Percentiles rank a stretch among this genome's conserved stretches.
These are phyloP conservation scores for Cryptus viduatorius DNA, from an alignment of 2,888 invertebrate genomes.

Conservation along the genomic window DNA sequence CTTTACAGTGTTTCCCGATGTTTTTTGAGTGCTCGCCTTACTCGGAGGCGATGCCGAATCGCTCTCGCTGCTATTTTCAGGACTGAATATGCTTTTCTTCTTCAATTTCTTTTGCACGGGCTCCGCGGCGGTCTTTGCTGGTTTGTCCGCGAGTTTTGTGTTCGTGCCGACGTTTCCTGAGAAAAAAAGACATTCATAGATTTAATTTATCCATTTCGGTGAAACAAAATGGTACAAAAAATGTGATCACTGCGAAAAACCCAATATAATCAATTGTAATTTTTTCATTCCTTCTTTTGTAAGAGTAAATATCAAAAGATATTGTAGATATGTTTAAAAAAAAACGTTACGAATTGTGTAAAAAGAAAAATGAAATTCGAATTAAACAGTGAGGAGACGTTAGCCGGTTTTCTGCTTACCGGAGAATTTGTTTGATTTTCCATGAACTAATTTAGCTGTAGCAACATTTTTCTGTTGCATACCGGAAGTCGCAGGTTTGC, in stretches of 20 bases:
- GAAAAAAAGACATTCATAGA: not conserved
- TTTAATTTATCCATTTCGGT: not conserved
- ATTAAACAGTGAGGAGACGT: not conserved
- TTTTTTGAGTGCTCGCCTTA: conserved; percentile 84
- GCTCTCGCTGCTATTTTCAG: conserved; percentile 91
- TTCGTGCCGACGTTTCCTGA: conserved; percentile 47
- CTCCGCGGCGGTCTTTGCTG: conserved; percentile 72
- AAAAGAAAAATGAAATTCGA: not conserved
- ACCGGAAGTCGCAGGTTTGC: conserved; percentile 80
- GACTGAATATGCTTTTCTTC: conserved; percentile 93
- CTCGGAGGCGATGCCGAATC: conserved; percentile 83
- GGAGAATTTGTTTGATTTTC: conserved; percentile 79
- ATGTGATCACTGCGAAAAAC: no score
- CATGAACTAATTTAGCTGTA: conserved; percentile 78
- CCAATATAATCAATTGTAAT: no score
- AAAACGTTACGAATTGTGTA: no score
- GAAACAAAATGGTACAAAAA: no score
- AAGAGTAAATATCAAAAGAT: no score
- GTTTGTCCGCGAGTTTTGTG: conserved; percentile 68
- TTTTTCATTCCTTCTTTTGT: no score
- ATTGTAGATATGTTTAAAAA: no score
- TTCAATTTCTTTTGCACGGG: conserved; percentile 85
- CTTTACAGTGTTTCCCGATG: conserved; percentile 80
- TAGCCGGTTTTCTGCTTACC: conserved; percentile 70
- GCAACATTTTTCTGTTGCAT: conserved; percentile 78